These are phyloP conservation scores for Lepus americanus DNA, from an alignment of 2,113 vertebrate genomes.

Conservation along the genomic window DNA sequence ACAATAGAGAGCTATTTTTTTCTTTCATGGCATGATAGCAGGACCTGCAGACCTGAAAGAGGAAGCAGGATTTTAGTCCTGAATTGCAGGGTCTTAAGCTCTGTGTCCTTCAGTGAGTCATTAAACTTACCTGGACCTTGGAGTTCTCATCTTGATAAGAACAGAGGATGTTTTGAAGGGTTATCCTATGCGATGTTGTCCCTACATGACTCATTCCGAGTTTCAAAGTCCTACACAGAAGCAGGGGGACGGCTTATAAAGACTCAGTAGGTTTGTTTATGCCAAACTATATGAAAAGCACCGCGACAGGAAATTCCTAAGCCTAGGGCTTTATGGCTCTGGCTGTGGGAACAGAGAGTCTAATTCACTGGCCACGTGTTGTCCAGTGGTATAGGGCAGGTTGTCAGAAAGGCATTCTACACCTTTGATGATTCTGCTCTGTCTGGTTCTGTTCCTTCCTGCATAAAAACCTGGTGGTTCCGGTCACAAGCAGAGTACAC, in stretches of 20 bases:
- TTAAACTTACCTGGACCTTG: background rate
- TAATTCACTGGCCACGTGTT: background rate
- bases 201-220: background rate
- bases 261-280: background rate
- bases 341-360: background rate
- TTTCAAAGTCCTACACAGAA: background rate
- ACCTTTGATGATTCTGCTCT: background rate
- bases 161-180: background rate
- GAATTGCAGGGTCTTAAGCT: background rate
- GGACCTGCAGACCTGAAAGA: background rate
- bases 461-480: background rate
- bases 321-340: background rate
- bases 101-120: conserved; percentile 31
- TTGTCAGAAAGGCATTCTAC: background rate
- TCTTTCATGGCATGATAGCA: background rate
- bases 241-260: background rate
- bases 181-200: background rate
- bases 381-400: background rate
- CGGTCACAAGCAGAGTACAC: background rate
- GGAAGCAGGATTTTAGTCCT: background rate
- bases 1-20: background rate
- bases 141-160: conserved; percentile 42
- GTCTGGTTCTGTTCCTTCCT: background rate
- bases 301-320: background rate
- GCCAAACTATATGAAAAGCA: background rate